Conservation (phyloP, 2,888 invertebrate genomes). For the Pseudeuparius sepicola region DNA sequence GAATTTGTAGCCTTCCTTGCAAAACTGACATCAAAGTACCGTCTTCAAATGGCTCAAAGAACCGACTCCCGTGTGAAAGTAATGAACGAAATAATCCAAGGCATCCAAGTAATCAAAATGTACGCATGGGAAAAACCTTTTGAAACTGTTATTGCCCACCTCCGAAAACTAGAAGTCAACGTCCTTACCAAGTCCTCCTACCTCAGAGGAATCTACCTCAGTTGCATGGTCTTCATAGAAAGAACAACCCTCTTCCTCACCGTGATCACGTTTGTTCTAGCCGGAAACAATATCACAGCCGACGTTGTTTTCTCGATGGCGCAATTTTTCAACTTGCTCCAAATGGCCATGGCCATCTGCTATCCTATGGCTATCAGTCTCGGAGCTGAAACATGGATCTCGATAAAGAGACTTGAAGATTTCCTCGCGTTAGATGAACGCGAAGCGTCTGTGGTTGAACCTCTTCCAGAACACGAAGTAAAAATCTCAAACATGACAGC, state of each 20-base stretch:
- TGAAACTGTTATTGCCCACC: conserved; percentile 46
- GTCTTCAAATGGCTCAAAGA: conserved; percentile 38
- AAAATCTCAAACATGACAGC: conserved; percentile 28
- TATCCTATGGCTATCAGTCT: conserved; percentile 48
- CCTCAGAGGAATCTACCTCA: conserved; percentile 48
- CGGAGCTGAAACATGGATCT: conserved; percentile 49
- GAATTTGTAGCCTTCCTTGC: conserved; percentile 24
- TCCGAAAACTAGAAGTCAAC: conserved; percentile 59
- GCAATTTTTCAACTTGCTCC: conserved; percentile 42
- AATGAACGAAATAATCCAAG: conserved; percentile 64
- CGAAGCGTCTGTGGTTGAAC: conserved; percentile 28
- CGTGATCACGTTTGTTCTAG: conserved; percentile 62
- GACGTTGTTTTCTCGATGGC: conserved; percentile 40
- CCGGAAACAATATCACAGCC: conserved; percentile 44
- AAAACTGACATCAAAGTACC: conserved; percentile 37
- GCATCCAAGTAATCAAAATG: conserved; percentile 69
- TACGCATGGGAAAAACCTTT: conserved; percentile 69
- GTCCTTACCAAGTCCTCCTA: conserved; percentile 49
- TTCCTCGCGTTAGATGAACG: conserved; percentile 49
- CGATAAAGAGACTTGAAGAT: conserved; percentile 45
- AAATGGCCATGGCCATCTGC: conserved; percentile 48
- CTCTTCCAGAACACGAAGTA: conserved; percentile 23
- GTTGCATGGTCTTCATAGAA: conserved; percentile 66
- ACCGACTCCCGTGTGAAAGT: conserved; percentile 58
- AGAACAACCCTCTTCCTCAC: conserved; percentile 74